Conservation (phyloP, 2,888 invertebrate species). For the Stenoptilia bipunctidactyla region DNA sequence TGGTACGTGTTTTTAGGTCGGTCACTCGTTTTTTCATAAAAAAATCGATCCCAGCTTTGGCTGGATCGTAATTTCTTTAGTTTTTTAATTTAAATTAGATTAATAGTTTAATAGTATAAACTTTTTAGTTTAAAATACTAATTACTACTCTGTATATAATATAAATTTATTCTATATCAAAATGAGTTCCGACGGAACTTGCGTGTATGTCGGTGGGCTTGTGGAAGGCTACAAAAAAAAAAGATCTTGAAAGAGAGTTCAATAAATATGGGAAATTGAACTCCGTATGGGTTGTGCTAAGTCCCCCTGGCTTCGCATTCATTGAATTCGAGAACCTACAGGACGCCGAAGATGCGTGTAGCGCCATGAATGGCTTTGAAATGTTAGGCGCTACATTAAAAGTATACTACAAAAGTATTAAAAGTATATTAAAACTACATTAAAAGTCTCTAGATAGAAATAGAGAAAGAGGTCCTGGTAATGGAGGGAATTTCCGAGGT, state of each 20-base stretch:
- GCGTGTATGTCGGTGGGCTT: conserved; percentile 92
- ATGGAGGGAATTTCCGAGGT: conserved; percentile 71
- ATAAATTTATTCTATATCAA: conserved; percentile 2
- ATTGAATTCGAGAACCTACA: conserved; percentile 91
- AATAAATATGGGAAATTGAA: conserved; percentile 93
- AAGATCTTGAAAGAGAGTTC: conserved; percentile 91
- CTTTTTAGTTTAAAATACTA: not conserved
- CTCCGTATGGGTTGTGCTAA: conserved; percentile 94
- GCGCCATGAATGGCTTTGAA: conserved; percentile 88
- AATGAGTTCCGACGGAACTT: conserved; percentile 73
- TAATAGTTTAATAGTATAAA: not conserved
- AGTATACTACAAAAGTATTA: too few relatives aligned
- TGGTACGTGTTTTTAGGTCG: too few relatives aligned
- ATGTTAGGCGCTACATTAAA: conserved; percentile 88
- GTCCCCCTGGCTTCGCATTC: conserved; percentile 95
- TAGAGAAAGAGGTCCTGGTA: conserved; percentile 78
- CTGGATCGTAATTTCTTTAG: not conserved
- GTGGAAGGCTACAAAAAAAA: conserved; percentile 90
- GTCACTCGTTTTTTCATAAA: conserved; percentile 15
- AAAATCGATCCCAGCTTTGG: not conserved
- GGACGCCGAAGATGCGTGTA: conserved; percentile 92
- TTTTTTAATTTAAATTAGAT: not conserved
- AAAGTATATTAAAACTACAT: too few relatives aligned
- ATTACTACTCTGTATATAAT: not conserved
- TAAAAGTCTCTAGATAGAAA: conserved; percentile 89